Base-by-base conservation (phyloP, 2,888 invertebrate genomes). In the Eurytoma californica region DNA sequence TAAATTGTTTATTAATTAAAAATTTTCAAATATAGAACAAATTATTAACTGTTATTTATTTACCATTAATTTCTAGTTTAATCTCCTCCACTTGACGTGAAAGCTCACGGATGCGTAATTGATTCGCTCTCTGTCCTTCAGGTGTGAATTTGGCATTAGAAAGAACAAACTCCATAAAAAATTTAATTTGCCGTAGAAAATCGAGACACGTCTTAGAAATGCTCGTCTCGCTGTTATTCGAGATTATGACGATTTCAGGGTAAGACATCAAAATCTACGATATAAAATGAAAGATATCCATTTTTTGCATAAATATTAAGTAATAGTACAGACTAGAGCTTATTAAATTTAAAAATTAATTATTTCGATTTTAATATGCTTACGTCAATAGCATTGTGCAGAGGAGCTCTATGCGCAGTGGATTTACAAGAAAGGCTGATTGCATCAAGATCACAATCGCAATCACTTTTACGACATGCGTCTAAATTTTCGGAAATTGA, bases 101-200 rank as follows among this genome's bases (percentile, higher is more conserved):
- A 20, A 82, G 3, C 7, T 80, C 24, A 30, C 82, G 70, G 12
- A 80, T 49, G 65, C 77, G 63, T 20, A 81, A 58, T 28, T 83
- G 82, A 49, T 69, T 81, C 0, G 77, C 51, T 73, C 80, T 72
- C n/a, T 74, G 80, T 77, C 84, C 78, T 13, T 72, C 60, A 4
- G 83, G 81, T n/a, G 72, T 68, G 28, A 74, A 12, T 14, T 63
- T 60, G 30, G 79, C 70, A 67, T 83, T 79, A 0, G 70, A 74
- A 55, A 84, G 57, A 30, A 79, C 53, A 63, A 79, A 80, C 55
- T 83, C 83, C 65, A 83, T 69, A 20, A 85, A 82, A 55, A 75
- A 83, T 63, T 82, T 74, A 18, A 84, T 68, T 63, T 84, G 82
- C 16, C 77, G 55, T 28, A 82, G 5, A 63, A 84, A 83, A 72